Evolutionary conservation across 2,797 vertebrate genomes (phyloP).

Genomic region (Momotus momota): DNA sequence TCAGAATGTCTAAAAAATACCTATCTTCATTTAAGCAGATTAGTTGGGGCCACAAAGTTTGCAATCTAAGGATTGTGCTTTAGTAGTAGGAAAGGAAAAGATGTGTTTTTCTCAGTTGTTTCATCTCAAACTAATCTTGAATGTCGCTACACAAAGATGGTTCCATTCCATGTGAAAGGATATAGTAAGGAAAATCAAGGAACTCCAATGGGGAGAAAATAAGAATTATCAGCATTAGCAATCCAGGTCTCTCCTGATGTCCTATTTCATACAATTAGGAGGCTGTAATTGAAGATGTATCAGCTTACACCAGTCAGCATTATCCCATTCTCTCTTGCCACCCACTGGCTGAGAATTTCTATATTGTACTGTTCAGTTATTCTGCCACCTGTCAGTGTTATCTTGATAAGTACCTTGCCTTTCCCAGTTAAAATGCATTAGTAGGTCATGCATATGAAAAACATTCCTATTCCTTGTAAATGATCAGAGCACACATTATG

Average conservation of each 20-base stretch:
- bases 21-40: background rate
- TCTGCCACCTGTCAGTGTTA: constrained; percentile 23
- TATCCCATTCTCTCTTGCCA: constrained; percentile 8
- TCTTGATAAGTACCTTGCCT: constrained; percentile 13
- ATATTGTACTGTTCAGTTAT: background rate
- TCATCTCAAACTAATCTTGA: background rate
- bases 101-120: background rate
- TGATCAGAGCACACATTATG: constrained; percentile 15
- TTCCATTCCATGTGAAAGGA: background rate
- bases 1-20: background rate
- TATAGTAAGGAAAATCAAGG: background rate
- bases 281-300: background rate
- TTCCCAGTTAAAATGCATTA: constrained; percentile 29
- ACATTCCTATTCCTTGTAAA: background rate
- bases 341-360: constrained; percentile 29
- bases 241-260: background rate
- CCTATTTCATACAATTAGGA: background rate
- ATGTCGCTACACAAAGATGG: background rate
- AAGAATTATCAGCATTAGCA: background rate
- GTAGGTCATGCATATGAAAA: constrained; percentile 22
- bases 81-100: background rate
- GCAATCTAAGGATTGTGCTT: background rate
- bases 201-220: background rate
- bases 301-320: background rate
- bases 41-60: background rate